Evolutionary conservation across 2,888 invertebrate species (phyloP).

Genomic region (Helicoverpa assulta): DNA sequence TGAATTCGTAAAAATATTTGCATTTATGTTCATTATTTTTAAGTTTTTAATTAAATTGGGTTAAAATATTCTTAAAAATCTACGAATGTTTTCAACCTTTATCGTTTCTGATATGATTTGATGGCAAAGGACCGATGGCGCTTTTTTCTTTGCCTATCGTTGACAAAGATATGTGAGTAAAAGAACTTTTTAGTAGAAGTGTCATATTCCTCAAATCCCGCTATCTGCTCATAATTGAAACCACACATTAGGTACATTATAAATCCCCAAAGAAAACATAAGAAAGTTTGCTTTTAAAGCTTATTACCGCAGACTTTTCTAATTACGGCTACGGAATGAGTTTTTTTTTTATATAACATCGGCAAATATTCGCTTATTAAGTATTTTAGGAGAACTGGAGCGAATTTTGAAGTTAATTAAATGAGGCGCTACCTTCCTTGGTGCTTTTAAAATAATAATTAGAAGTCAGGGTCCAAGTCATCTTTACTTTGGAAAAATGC

Average conservation of each 20-base stretch:
- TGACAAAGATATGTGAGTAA: too few species aligned
- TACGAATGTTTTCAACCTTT: too few species aligned
- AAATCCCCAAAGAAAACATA: slow-evolving; percentile 46
- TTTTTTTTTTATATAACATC: slow-evolving; percentile 58
- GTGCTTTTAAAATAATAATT: slow-evolving; percentile 46
- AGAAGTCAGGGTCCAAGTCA: slow-evolving; percentile 25
- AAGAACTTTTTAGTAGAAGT: too few species aligned
- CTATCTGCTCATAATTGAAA: slow-evolving; percentile 14
- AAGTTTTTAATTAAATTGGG: too few species aligned
- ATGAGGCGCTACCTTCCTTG: slow-evolving; percentile 41
- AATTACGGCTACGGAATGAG: slow-evolving; percentile 55
- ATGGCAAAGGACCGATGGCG: too few species aligned
- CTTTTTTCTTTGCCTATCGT: too few species aligned
- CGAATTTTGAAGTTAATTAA: slow-evolving; percentile 58
- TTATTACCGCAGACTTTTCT: slow-evolving; percentile 61
- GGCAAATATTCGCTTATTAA: slow-evolving; percentile 56
- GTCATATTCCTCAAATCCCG: neutral
- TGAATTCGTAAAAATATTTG: neutral
- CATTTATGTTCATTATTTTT: too few species aligned
- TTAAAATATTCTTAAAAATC: too few species aligned
- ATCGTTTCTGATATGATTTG: too few species aligned
- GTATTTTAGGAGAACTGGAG: slow-evolving; percentile 47
- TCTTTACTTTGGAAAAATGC: slow-evolving; percentile 30
- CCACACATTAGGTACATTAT: slow-evolving; percentile 26
- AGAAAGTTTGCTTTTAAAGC: slow-evolving; percentile 54